Base-by-base conservation (phyloP, 1,140 invertebrate genomes). In the Leguminivora glycinivorella region DNA sequence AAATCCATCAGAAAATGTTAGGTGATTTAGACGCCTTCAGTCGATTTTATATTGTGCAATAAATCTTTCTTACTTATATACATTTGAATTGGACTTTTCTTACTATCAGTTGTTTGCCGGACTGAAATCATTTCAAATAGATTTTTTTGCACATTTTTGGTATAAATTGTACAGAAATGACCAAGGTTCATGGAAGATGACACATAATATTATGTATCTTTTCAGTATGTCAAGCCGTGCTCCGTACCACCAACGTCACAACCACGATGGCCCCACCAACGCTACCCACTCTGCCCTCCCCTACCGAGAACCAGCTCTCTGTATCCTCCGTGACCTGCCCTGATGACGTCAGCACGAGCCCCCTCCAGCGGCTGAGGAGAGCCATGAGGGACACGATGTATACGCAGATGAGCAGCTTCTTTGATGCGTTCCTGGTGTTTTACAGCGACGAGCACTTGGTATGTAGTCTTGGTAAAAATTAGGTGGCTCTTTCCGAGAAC, bases 361-460 rank as follows among this genome's bases (percentile, higher is more conserved):
- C 87, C 1, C 82, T 96, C 29, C 86, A 92, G 47, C 91, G 92
- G 70, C 81, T 96, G 1, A 92, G 96, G 43, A 90, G 92, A n/a
- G 93, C 95, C 78, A 96, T 96, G 95, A 84, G 83, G 68, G 94
- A 93, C 5, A 87, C 93, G 9, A 92, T 92, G 43, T 92, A 93
- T 4, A 88, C 95, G 12, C 93, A 94, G 78, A 94, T 94, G 17
- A 93, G 93, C 25, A 89, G 93, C 25, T 93, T 81, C 56, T 93
- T 88, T 9, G 94, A 96, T 80, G 96, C 95, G 0, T 96, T 96
- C 75, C 93, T 97, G 63, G 89, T 97, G 26, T 95, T 96, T 24
- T 95, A 94, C 12, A 95, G 94, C 69, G 96, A 97, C 80, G 96
- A 96, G 75, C 96, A 97, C 91, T 94, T 95, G 93, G 95, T 96